Base-by-base conservation (phyloP, 2,797 vertebrate genomes). In the Chelon labrosus region DNA sequence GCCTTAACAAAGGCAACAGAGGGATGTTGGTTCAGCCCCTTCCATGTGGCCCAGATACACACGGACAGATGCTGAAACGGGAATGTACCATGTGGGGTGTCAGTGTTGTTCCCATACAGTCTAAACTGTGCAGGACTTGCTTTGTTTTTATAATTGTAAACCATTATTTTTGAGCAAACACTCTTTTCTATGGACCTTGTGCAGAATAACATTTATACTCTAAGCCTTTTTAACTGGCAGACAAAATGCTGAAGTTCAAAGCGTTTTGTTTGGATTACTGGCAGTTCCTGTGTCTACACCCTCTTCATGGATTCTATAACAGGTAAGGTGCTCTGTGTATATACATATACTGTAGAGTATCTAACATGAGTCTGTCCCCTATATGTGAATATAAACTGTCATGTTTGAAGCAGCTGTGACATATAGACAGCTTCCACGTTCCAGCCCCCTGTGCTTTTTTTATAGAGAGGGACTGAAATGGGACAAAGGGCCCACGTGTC, bases 241-340 rank as follows among this genome's bases (percentile, higher is more conserved):
- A 71, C 83, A 96, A 89, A 89, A 99, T 99, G 98, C 90, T 98
- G 94, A 99, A 97, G 93, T 90, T 99, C 74, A 98, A 98, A 94
- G 95, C 97, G 51, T 96, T 98, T 84, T 99, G 98, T 94, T 93
- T 98, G 97, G 98, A 99, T 96, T 99, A 98, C 90, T 98, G 97
- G 97, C 96, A 97, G 92, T 96, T 98, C 84, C 94, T 98, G 67
- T 99, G 98, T 93, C 95, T 98, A 12, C 97, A 98, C 92, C 97
- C 97, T 54, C 95, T 97, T 67, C 94, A 96, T 7, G 95, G 95
- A 44, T 96, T 96, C 94, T 98, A 98, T 92, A 98, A 93, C 93
- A 96, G 97, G 98, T 98, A 97, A 93, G 96, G 2, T 44, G 54
- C 68, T 5, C 31, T 31, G 31, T 31, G 3, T 22, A 22, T 22